Percentiles rank a stretch among this genome's conserved stretches.
Evolutionary conservation across 92 coral and sea anemone genomes (phyloP).

Genomic region (Pocillopora grandis): DNA sequence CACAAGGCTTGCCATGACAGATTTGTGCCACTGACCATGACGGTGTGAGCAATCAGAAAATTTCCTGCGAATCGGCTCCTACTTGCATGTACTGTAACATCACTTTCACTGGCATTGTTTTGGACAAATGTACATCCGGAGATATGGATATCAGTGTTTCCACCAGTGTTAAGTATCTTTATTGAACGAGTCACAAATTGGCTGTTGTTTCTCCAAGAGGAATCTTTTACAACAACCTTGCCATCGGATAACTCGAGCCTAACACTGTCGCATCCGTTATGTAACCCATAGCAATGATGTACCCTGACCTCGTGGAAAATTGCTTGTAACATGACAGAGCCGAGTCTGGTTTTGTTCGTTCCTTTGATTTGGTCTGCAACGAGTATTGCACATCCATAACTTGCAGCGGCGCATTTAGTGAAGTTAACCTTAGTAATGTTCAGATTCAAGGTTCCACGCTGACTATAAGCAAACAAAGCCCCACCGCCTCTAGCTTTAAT

Average conservation of each 20-base stretch:
- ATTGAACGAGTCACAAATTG: not conserved
- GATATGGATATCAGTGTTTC: not conserved
- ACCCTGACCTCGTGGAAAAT: not conserved
- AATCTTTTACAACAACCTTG: not conserved
- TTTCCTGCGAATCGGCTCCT: not conserved
- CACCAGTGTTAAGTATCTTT: not conserved
- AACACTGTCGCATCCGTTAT: not conserved
- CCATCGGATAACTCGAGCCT: not conserved
- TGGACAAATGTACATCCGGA: not conserved
- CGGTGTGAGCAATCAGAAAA: not conserved
- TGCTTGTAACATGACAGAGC: not conserved
- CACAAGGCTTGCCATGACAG: not conserved
- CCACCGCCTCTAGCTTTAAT: constrained; percentile 22
- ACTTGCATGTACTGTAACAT: not conserved
- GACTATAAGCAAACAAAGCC: constrained; percentile 1
- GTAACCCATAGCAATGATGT: not conserved
- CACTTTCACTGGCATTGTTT: not conserved
- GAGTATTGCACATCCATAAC: constrained; percentile 4
- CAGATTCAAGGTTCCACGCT: not conserved
- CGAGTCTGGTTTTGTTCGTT: not conserved
- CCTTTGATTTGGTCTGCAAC: not conserved
- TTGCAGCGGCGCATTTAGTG: not conserved
- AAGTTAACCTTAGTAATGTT: not conserved
- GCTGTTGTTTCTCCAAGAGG: not conserved
- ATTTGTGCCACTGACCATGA: not conserved